Base-by-base conservation (phyloP, 1,140 invertebrate genomes). In the Drosophila pruinosa region DNA sequence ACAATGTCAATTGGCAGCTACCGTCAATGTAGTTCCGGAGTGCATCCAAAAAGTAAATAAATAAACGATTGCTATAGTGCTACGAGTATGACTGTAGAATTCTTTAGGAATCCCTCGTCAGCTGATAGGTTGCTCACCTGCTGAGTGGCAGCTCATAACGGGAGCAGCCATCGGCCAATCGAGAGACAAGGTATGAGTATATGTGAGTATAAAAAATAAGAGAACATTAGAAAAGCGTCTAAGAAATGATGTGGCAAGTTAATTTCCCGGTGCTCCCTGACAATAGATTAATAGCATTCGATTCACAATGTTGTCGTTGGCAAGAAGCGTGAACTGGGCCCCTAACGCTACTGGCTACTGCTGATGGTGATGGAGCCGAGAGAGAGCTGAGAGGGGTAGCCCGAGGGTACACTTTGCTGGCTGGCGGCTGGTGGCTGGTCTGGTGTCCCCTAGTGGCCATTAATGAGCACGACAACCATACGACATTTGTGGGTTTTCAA, bases 401-500 rank as follows among this genome's bases (percentile, higher is more conserved):
- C 26, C 39, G 7, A 17, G 54, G 14, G 24, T 26, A 17, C 22
- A 22, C 12, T 6, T 31, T n/a, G 7, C 24, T 34, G 53, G 24
- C n/a, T n/a, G n/a, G n/a, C n/a, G n/a, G n/a, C n/a, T n/a, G n/a
- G n/a, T n/a, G n/a, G n/a, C n/a, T n/a, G n/a, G n/a, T n/a, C n/a
- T 31, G 24, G 34, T 22, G 52, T 39, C 52, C 48, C 56, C 15
- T 34, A 26, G 43, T 68, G 72, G 19, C 62, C 63, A 86, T 85
- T 85, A 85, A 85, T 85, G 81, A 85, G 63, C 81, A 72, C 77
- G 80, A 85, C 80, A 80, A 83, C 72, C 81, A 56, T 67, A 58
- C 64, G 77, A 85, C 80, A 76, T 79, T 79, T 79, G 74, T 74
- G 54, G 69, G 22, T 56, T 56, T 52, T 54, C 72, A 41, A 56